Conservation (phyloP, 2,113 vertebrate species). For the Gymnogyps californianus region DNA sequence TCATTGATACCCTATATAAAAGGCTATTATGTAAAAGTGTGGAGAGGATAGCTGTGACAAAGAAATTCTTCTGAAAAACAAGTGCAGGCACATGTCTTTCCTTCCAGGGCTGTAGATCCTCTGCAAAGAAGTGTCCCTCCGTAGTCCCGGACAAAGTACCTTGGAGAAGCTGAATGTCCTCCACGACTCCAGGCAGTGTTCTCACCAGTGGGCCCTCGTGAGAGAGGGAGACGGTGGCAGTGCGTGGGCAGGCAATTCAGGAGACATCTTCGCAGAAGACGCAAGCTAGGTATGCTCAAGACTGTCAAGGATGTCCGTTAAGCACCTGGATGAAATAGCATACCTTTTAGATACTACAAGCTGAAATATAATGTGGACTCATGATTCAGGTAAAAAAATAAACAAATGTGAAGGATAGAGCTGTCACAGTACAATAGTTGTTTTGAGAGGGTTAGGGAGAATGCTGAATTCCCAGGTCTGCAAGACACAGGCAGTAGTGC, state of each 20-base stretch:
- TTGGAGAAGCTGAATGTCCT: not conserved
- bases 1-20: not conserved
- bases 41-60: not conserved
- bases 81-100: not conserved
- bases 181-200: accelerated
- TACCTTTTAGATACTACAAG: not conserved
- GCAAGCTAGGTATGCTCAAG: not conserved
- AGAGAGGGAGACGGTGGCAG: accelerated
- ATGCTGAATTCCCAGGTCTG: not conserved
- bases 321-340: not conserved
- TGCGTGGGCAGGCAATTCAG: accelerated
- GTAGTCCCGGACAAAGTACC: accelerated
- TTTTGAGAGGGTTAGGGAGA: not conserved
- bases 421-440: not conserved
- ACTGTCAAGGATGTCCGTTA: not conserved
- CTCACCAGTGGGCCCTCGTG: accelerated
- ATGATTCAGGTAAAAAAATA: not conserved
- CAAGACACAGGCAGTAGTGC: not conserved
- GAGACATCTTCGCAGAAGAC: not conserved
- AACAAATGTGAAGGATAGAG: not conserved
- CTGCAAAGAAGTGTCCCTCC: not conserved
- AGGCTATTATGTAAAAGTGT: not conserved
- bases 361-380: not conserved
- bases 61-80: not conserved
- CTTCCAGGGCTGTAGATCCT: not conserved